Evolutionary conservation across 2,113 vertebrate species (phyloP), one percentile per base, ranked within the genome.

Genomic region (Chaetodon trifascialis): DNA sequence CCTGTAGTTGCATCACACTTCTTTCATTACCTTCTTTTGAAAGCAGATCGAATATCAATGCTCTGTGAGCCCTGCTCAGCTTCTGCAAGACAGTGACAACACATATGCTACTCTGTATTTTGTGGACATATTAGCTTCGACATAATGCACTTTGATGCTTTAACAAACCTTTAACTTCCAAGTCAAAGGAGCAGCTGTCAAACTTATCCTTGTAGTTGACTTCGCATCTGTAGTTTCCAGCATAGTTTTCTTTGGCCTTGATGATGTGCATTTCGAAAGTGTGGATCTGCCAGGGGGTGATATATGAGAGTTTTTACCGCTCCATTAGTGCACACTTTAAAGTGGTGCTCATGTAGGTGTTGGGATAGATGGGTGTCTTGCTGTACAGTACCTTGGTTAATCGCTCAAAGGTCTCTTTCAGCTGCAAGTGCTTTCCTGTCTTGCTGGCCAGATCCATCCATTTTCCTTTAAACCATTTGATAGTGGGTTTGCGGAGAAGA

Each of bases 391-490:
- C 98, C 97, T 99, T 98, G 30, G 93, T 95, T 0, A 95, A 70
- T 51, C 98, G 96, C 71, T 99, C 98, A 36, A 99, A 99, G 56
- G 95, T 97, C 82, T 99, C 98, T 87, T 99, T 99, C 65, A 99
- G 95, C 89, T 99, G 98, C 11, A 99, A 90, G 76, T 99, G 98
- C 75, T 99, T 99, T 58, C 98, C 98, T 0, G 97, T 99, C 95
- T 99, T 99, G 94, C 98, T 99, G 83, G 98, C 98, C 80, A 99
- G 92, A 80, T 99, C 98, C 98, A 99, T 98, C 98, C 98, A 99
- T 94, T 99, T 99, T 5, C 98, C 98, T 92, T 99, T 99, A 84
- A 99, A 97, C 98, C 98, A 99, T 74, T 99, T 99, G 54, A 98
- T 55, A 0, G 96, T 96, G 55, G 98, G 98, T 90, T 99, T 99